These are phyloP conservation scores for Tympanoctomys barrerae DNA, from an alignment of 2,797 vertebrate species.

Conservation along the genomic window DNA sequence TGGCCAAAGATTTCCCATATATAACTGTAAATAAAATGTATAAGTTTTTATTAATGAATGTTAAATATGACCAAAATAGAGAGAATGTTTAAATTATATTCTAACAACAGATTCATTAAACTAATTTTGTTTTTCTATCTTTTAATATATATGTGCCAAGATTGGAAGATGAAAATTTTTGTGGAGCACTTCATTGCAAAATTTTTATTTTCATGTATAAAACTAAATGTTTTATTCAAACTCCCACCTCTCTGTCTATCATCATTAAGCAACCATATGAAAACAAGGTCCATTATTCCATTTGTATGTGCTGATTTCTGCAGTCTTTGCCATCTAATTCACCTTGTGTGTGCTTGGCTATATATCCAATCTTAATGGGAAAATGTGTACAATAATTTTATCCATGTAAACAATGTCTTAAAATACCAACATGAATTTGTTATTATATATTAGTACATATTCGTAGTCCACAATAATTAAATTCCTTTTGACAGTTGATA, in stretches of 20 bases:
- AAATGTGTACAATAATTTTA: slow-evolving; percentile 15
- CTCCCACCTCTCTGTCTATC: background rate
- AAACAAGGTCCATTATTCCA: background rate
- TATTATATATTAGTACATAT: background rate
- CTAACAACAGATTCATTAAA: background rate
- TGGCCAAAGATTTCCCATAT: background rate
- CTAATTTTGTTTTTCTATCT: background rate
- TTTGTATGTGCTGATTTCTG: background rate
- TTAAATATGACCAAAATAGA: background rate
- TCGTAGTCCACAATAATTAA: background rate
- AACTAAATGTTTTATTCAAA: slow-evolving; percentile 5
- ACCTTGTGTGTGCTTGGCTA: background rate
- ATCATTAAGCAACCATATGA: background rate
- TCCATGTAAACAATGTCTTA: background rate
- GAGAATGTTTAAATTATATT: background rate
- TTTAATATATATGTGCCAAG: background rate
- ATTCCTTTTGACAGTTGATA: background rate
- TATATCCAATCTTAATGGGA: background rate
- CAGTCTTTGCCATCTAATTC: background rate
- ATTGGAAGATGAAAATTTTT: background rate
- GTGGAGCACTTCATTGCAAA: background rate
- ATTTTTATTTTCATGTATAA: background rate
- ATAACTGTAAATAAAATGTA: background rate
- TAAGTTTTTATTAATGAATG: background rate
- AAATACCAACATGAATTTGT: background rate